Base-by-base conservation (phyloP, 1,140 invertebrate species). In the Macrostomum lignano region DNA sequence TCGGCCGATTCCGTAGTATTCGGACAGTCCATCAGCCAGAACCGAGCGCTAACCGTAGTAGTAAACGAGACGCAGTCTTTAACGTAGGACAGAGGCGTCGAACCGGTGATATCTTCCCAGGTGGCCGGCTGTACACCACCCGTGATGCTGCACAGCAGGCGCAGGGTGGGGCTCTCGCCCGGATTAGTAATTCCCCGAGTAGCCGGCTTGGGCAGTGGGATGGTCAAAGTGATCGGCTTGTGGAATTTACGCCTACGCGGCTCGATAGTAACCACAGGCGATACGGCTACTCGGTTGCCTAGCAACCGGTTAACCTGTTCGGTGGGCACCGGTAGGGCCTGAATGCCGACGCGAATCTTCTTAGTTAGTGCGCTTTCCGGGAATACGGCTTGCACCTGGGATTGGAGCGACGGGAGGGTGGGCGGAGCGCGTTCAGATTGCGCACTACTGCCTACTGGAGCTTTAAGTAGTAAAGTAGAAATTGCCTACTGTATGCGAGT, bases 261-360 rank as follows among this genome's bases (percentile, higher is more conserved):
- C 59, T 93, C 82, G 29, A 93, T 79, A 3, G 84, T 91, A 21
- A 93, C 81, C 26, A 93, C 84, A 0, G 84, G 84, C 11, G 79
- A 86, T 1, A 93, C 82, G 9, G 79, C 79, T 4, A 91, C 79
- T 33, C 82, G 73, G 52, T 86, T 81, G 9, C 82, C 84, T 39
- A 88, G 63, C 19, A 91, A 61, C 56, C 86, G 86, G 3, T 75
- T 73, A 21, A 82, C 79, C 41, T 91, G 60, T 51, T 93, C 82
- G 28, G 75, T 68, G 44, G 84, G 74, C 46, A 98, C 86, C 10
- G 26, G 24, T 32, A 76, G 75, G 73, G 86, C 86, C 77, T 93
- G 91, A 36, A 98, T 69, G 60, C 88, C 88, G 44, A 98, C 84
- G 75, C 86, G 88, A 58, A 96, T 98, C 55, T 88, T 91, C 68